A percentile compares a stretch with the other conserved stretches of the same genome.
Evolutionary conservation across 2,797 vertebrate genomes (phyloP).

Genomic region (Neosalanx taihuensis): DNA sequence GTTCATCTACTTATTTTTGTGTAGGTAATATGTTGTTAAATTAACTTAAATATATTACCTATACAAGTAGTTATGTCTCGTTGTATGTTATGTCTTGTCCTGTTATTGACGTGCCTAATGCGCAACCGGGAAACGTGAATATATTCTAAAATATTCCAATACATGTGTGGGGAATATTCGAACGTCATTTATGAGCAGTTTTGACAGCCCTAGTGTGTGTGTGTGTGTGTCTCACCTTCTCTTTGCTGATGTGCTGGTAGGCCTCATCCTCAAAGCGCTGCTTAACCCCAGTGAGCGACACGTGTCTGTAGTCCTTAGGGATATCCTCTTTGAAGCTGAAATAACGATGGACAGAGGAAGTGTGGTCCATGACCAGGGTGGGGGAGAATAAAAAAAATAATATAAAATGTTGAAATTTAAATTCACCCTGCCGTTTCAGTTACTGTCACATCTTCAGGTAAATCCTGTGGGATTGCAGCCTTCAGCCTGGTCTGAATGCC

Average conservation of each 20-base stretch:
- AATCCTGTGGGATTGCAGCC: conserved; percentile 47
- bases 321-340: conserved; percentile 88
- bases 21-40: no score
- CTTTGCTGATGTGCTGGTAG: conserved; percentile 86
- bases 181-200: no score
- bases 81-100: no score
- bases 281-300: conserved; percentile 90
- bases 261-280: conserved; percentile 92
- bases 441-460: conserved; percentile 28
- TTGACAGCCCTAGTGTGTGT: no score
- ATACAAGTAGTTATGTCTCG: no score
- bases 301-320: conserved; percentile 92
- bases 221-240: conserved; percentile 71
- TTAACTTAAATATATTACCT: no score
- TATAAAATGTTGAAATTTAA: conserved; percentile 19
- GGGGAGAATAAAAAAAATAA: not conserved
- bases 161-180: no score
- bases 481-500: conserved; percentile 53
- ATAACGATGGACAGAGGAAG: not conserved
- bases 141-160: no score
- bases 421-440: conserved; percentile 28
- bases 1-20: no score
- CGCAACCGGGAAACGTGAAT: no score
- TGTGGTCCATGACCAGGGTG: no score
- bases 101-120: no score